Evolutionary conservation across 2,888 invertebrate genomes (phyloP).

Genomic region (Tenodera sinensis): DNA sequence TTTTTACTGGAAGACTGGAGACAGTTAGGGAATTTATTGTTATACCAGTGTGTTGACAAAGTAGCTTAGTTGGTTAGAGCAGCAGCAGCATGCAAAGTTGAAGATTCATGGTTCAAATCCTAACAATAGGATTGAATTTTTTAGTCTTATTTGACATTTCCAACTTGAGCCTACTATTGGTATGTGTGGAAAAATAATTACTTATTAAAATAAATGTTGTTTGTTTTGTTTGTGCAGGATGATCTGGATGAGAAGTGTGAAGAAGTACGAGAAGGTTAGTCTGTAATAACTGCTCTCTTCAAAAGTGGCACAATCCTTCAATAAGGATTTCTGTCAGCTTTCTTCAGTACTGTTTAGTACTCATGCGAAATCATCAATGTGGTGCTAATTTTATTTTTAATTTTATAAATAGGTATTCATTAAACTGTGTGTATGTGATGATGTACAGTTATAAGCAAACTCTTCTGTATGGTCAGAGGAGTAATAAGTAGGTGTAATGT

Average conservation of each 20-base stretch:
- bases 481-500: neutral
- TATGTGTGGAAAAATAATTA: too few species aligned
- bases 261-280: conserved; percentile 55
- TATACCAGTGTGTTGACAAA: too few species aligned
- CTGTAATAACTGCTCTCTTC: neutral
- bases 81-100: too few species aligned
- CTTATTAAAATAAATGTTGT: too few species aligned
- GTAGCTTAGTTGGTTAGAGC: too few species aligned
- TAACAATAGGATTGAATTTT: too few species aligned
- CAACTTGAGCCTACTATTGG: too few species aligned
- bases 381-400: conserved; percentile 16
- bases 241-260: conserved; percentile 80
- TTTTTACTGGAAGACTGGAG: too few species aligned
- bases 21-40: too few species aligned
- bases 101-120: too few species aligned
- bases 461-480: neutral
- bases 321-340: neutral
- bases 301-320: neutral
- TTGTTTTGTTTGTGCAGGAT: conserved; percentile 50
- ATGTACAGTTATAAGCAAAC: neutral
- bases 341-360: conserved; percentile 26
- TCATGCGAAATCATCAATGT: conserved; percentile 14
- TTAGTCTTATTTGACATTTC: too few species aligned
- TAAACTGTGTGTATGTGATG: neutral
- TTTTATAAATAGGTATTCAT: neutral